Conservation (phyloP, 2,797 vertebrate genomes). For the Gorsachius magnificus region DNA sequence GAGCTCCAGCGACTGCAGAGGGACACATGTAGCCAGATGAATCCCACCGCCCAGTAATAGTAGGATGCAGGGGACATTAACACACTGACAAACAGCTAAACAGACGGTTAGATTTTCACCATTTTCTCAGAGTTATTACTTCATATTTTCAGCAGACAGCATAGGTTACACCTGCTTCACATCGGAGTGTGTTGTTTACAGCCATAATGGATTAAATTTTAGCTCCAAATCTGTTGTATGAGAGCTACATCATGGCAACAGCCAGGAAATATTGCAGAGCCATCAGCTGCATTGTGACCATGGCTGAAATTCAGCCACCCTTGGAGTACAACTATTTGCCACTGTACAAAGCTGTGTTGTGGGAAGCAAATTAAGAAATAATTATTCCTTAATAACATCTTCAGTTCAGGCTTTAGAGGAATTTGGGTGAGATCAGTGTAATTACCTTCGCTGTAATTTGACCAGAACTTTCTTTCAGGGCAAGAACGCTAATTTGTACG, state of each 20-base stretch:
- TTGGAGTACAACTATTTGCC: not conserved
- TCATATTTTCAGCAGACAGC: constrained; percentile 48
- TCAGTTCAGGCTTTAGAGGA: not conserved
- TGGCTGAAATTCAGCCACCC: not conserved
- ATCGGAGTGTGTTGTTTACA: constrained; percentile 40
- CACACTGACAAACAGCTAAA: constrained; percentile 11
- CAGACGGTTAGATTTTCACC: not conserved
- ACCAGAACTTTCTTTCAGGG: not conserved
- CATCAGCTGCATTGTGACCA: not conserved
- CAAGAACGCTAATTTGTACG: not conserved
- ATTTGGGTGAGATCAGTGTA: not conserved
- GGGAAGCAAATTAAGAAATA: not conserved
- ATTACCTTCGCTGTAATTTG: not conserved
- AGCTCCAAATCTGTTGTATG: constrained; percentile 46
- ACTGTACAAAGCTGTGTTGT: not conserved
- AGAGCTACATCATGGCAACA: not conserved
- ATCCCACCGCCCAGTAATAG: not conserved
- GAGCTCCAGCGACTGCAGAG: not conserved
- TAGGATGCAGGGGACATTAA: not conserved
- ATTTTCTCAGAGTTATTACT: constrained; percentile 47
- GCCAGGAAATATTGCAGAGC: constrained; percentile 9
- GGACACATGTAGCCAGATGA: not conserved
- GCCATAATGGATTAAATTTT: constrained; percentile 48
- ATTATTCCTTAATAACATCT: not conserved
- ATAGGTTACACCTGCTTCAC: constrained; percentile 53